Percentiles rank a stretch among this genome's conserved stretches.
phyloP scores from a whole-genome alignment of 2,888 invertebrate species.

The Stratiomys singularior region DNA sequence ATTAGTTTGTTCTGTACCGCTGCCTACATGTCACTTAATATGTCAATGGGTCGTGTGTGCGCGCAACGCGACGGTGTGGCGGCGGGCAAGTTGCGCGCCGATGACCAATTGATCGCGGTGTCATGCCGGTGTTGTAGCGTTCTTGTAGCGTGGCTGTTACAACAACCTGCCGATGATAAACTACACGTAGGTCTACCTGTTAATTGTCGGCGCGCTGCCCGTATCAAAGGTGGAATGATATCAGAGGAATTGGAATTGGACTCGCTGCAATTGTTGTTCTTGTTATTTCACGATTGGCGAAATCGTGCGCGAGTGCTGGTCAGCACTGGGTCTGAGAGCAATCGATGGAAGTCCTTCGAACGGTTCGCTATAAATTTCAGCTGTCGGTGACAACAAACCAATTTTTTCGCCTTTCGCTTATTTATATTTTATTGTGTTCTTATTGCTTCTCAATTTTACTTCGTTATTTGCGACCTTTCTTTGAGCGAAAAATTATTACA shows the following conservation, averaged over 20 bases:
- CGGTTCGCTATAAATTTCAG: constrained; percentile 41
- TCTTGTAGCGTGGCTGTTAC: constrained; percentile 34
- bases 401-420: constrained; percentile 42
- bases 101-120: constrained; percentile 45
- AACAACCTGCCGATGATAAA: constrained; percentile 45
- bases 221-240: constrained; percentile 45
- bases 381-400: constrained; percentile 47
- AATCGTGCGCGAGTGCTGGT: not conserved
- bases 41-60: constrained; percentile 26
- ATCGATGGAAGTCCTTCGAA: constrained; percentile 44
- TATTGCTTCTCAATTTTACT: constrained; percentile 33
- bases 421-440: constrained; percentile 41
- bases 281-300: constrained; percentile 20
- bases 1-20: constrained; percentile 45
- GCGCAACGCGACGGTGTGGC: constrained; percentile 19
- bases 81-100: constrained; percentile 27
- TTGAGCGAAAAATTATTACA: constrained; percentile 43
- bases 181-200: constrained; percentile 45
- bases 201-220: constrained; percentile 41
- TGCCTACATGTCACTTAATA: constrained; percentile 45
- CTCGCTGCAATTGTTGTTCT: not conserved
- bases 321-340: not conserved
- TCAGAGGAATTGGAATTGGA: constrained; percentile 39
- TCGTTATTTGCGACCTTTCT: constrained; percentile 43
- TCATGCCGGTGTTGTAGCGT: constrained; percentile 39